These are phyloP conservation scores for Drosophila meridionalis DNA, from an alignment of 2,888 invertebrate genomes.

Conservation along the genomic window DNA sequence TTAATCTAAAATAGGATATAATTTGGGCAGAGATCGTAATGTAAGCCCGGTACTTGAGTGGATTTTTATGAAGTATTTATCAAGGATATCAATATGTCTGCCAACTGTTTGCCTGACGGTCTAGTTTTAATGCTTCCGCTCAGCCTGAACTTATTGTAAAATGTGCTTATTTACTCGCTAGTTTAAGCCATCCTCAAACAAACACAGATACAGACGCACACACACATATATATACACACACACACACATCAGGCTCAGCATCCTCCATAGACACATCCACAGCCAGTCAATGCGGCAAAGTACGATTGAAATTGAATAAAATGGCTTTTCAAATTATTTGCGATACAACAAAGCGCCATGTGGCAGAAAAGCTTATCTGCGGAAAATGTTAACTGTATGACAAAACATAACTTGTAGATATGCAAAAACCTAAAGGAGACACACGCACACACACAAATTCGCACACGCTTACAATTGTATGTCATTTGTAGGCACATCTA, in stretches of 20 bases:
- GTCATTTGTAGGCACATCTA: slow-evolving; percentile 3
- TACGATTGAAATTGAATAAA: slow-evolving; percentile 74
- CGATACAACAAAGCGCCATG: slow-evolving; percentile 57
- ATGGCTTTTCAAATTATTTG: slow-evolving; percentile 76
- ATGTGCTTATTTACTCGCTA: slow-evolving; percentile 44
- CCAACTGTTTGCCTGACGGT: slow-evolving; percentile 35
- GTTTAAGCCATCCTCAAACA: slow-evolving; percentile 16
- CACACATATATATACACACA: background rate
- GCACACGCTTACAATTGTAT: slow-evolving; percentile 25
- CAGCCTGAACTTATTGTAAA: slow-evolving; percentile 51
- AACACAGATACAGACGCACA: background rate
- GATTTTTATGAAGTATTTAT: slow-evolving; percentile 73
- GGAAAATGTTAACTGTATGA: slow-evolving; percentile 78
- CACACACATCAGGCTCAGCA: background rate
- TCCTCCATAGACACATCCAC: background rate
- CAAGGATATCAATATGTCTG: slow-evolving; percentile 71
- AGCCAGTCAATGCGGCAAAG: slow-evolving; percentile 39
- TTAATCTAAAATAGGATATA: background rate
- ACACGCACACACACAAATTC: slow-evolving; percentile 12
- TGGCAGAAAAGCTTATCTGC: slow-evolving; percentile 76
- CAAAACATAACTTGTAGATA: slow-evolving; percentile 78
- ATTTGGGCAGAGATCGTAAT: background rate
- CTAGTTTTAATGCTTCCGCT: slow-evolving; percentile 53
- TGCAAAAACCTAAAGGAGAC: slow-evolving; percentile 61
- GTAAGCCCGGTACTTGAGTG: slow-evolving; percentile 39